Percentiles rank a stretch among this genome's conserved stretches.
These are phyloP conservation scores for Nemurella pictetii DNA, from an alignment of 2,888 invertebrate species.

Conservation along the genomic window DNA sequence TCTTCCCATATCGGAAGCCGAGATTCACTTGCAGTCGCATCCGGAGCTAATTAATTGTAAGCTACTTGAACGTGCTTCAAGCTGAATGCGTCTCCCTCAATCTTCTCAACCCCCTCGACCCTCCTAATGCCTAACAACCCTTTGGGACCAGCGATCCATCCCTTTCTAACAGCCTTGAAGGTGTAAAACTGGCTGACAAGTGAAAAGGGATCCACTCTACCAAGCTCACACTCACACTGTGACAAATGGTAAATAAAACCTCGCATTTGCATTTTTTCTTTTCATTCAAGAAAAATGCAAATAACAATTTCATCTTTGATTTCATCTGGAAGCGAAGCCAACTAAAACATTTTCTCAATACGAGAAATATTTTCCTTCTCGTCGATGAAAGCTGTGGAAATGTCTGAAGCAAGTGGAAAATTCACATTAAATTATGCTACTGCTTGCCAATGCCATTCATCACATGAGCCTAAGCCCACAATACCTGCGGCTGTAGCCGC, in stretches of 20 bases:
- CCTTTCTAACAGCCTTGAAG: constrained; percentile 23
- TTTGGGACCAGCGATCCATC: constrained; percentile 9
- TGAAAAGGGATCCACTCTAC: constrained; percentile 16
- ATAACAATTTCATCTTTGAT: background rate
- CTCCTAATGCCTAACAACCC: constrained; percentile 29
- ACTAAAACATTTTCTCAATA: background rate
- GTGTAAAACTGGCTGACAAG: constrained; percentile 26
- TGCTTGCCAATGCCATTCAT: no score
- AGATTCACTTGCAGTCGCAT: constrained; percentile 24
- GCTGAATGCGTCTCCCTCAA: no score
- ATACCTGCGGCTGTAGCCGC: background rate
- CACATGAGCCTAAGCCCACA: background rate
- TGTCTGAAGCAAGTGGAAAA: background rate
- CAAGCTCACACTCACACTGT: background rate
- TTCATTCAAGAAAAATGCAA: background rate
- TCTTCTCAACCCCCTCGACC: constrained; percentile 14
- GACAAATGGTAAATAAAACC: background rate
- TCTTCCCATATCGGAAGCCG: background rate
- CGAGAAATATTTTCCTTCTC: background rate
- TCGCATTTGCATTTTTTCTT: background rate
- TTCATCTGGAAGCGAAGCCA: background rate
- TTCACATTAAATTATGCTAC: background rate
- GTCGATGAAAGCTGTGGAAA: background rate
- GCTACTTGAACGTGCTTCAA: constrained; percentile 29
- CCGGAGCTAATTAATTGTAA: constrained; percentile 39